Conservation (phyloP, 2,888 invertebrate genomes). For the Lottia gigantea region DNA sequence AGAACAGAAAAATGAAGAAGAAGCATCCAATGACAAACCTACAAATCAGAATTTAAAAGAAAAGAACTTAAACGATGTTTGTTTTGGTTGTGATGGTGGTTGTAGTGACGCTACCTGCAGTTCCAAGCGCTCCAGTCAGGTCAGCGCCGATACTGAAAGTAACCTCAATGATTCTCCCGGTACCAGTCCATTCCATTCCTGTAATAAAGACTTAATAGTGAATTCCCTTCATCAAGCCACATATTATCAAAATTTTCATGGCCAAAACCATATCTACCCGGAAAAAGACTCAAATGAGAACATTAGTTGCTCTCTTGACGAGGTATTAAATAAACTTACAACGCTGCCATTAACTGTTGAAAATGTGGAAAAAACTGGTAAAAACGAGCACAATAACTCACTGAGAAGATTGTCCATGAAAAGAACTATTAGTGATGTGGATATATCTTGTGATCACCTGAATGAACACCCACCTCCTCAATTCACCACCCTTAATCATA, state of each 20-base stretch:
- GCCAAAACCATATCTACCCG: slow-evolving; percentile 28
- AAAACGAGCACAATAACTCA: slow-evolving; percentile 14
- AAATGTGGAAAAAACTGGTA: slow-evolving; percentile 14
- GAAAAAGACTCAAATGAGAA: slow-evolving; percentile 62
- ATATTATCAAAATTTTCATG: slow-evolving; percentile 42
- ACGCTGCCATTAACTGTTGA: slow-evolving; percentile 20
- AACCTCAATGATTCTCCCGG: slow-evolving; percentile 51
- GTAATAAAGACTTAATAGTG: slow-evolving; percentile 13
- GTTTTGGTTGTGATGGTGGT: slow-evolving; percentile 64
- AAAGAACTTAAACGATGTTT: slow-evolving; percentile 63
- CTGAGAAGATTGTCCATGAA: slow-evolving; percentile 28
- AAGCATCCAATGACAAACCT: slow-evolving; percentile 17
- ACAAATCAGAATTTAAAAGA: slow-evolving; percentile 30
- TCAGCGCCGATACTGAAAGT: slow-evolving; percentile 58
- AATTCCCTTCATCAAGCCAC: slow-evolving; percentile 34
- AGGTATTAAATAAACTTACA: neutral
- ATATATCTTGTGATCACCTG: slow-evolving; percentile 17
- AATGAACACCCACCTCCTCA: slow-evolving; percentile 3
- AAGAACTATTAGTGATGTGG: slow-evolving; percentile 33
- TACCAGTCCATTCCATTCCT: slow-evolving; percentile 36
- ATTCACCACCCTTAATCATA: neutral
- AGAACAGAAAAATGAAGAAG: slow-evolving; percentile 39
- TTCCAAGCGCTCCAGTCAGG: slow-evolving; percentile 48
- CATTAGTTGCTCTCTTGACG: slow-evolving; percentile 45
- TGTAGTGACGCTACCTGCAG: slow-evolving; percentile 61